phyloP scores from a whole-genome alignment of 1,140 invertebrate genomes.

The Drosophila virilis region DNA sequence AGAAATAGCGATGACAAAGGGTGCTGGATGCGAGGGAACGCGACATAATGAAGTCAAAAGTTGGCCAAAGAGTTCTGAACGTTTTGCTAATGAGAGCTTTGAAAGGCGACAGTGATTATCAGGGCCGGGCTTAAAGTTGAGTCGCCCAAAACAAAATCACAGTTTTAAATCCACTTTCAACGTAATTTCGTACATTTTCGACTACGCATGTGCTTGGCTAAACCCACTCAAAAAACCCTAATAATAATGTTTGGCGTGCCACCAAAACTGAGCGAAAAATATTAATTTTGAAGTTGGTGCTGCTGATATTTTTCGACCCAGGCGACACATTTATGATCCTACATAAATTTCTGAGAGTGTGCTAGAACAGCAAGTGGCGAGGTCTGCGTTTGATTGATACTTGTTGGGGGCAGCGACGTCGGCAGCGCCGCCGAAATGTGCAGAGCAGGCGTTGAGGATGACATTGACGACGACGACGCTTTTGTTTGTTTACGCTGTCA shows the following conservation, averaged over 20 bases:
- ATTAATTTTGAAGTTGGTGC: slow-evolving; percentile 36
- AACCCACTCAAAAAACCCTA: slow-evolving; percentile 1
- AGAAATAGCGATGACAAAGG: background rate
- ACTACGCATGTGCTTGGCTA: slow-evolving; percentile 4
- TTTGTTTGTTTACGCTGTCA: slow-evolving; percentile 48
- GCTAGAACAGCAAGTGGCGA: slow-evolving; percentile 27
- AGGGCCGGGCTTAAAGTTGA: slow-evolving; percentile 34
- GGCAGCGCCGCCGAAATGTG: slow-evolving; percentile 3
- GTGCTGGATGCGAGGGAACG: slow-evolving; percentile 42
- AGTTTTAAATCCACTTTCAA: slow-evolving; percentile 24
- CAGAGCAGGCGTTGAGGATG: slow-evolving; percentile 20
- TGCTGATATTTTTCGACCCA: slow-evolving; percentile 60
- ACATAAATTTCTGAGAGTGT: slow-evolving; percentile 76
- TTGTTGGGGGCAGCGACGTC: slow-evolving; percentile 47
- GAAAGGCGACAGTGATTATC: slow-evolving; percentile 73
- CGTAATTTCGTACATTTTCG: background rate
- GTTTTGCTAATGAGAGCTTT: slow-evolving; percentile 78
- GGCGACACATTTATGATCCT: slow-evolving; percentile 78
- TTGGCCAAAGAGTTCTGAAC: slow-evolving; percentile 74
- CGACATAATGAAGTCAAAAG: slow-evolving; percentile 80
- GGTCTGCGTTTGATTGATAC: slow-evolving; percentile 80
- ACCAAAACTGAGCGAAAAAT: slow-evolving; percentile 41
- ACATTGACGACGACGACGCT: slow-evolving; percentile 30
- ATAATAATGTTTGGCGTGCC: background rate
- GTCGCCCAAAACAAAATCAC: slow-evolving; percentile 5